Evolutionary conservation across 1,140 invertebrate species (phyloP).

Genomic region (Drosophila paulistorum): DNA sequence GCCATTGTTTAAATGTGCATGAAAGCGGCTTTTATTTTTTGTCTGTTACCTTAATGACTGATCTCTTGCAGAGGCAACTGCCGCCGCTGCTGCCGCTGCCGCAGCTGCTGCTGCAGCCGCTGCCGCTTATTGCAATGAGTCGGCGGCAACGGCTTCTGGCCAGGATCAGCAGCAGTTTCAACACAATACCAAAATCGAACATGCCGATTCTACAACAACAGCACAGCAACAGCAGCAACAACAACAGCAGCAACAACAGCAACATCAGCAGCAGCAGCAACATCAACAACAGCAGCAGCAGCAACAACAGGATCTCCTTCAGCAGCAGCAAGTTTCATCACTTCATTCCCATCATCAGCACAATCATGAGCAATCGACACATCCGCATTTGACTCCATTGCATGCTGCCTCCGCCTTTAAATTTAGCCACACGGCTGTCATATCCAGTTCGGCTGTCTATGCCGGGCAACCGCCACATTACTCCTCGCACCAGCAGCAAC

Average conservation of each 20-base stretch:
- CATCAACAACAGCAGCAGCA: slow-evolving; percentile 55
- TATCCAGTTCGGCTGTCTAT: slow-evolving; percentile 71
- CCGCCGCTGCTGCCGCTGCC: slow-evolving; percentile 54
- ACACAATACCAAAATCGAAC: slow-evolving; percentile 73
- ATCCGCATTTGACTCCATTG: slow-evolving; percentile 61
- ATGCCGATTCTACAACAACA: slow-evolving; percentile 73
- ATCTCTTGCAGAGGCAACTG: slow-evolving; percentile 52
- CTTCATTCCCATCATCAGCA: slow-evolving; percentile 61
- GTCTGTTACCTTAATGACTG: slow-evolving; percentile 28
- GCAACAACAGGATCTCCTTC: slow-evolving; percentile 55
- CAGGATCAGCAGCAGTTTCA: slow-evolving; percentile 75
- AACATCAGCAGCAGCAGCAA: slow-evolving; percentile 45
- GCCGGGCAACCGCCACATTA: slow-evolving; percentile 58
- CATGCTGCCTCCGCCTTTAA: slow-evolving; percentile 72
- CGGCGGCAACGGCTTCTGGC: slow-evolving; percentile 53
- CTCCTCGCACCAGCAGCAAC: slow-evolving; percentile 46
- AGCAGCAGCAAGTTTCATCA: slow-evolving; percentile 49
- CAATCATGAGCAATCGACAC: slow-evolving; percentile 55
- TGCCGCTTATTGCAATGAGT: slow-evolving; percentile 69
- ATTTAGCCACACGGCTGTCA: slow-evolving; percentile 72
- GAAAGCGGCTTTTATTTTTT: slow-evolving; percentile 63
- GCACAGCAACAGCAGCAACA: slow-evolving; percentile 51
- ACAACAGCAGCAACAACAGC: slow-evolving; percentile 33
- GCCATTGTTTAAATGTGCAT: slow-evolving; percentile 58
- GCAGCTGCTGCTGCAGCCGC: slow-evolving; percentile 55